Percentiles rank a stretch among this genome's conserved stretches.
Evolutionary conservation across 2,888 invertebrate genomes (phyloP).

Genomic region (Cylloceria caligata): DNA sequence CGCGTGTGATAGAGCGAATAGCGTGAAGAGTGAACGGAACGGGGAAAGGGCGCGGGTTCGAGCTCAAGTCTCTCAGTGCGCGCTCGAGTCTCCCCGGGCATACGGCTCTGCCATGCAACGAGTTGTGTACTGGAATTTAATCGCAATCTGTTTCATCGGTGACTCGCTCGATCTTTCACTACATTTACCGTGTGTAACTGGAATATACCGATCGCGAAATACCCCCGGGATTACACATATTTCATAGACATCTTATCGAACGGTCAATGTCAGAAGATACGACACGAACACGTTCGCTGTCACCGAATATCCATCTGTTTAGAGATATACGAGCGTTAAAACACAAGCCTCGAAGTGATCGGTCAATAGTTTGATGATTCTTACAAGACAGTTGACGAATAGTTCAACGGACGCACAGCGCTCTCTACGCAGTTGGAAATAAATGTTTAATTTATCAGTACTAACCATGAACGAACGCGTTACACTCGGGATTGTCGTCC

Average conservation of each 20-base stretch:
- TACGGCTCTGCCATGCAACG: constrained; percentile 33
- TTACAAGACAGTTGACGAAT: neutral
- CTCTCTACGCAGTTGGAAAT: too few relatives aligned
- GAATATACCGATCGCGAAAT: constrained; percentile 30
- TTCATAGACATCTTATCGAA: constrained; percentile 13
- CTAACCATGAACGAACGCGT: too few relatives aligned
- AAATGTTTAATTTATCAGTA: too few relatives aligned
- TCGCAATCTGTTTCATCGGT: constrained; percentile 70
- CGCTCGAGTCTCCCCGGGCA: constrained; percentile 57
- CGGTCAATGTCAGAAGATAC: constrained; percentile 29
- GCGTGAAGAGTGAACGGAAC: constrained; percentile 53
- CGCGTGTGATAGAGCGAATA: constrained; percentile 45
- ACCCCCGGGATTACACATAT: neutral
- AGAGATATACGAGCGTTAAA: neutral
- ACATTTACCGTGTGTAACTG: neutral
- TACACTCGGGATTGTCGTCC: too few relatives aligned
- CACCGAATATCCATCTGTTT: neutral
- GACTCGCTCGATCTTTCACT: constrained; percentile 20
- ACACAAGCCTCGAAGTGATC: neutral
- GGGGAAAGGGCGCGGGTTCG: constrained; percentile 52
- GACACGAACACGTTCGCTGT: constrained; percentile 5
- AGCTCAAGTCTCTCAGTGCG: constrained; percentile 44
- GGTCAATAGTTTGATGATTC: neutral
- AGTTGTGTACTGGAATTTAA: constrained; percentile 70
- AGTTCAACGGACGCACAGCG: neutral